phyloP scores from a whole-genome alignment of 1,140 invertebrate genomes.

The Drosophila trapezifrons region DNA sequence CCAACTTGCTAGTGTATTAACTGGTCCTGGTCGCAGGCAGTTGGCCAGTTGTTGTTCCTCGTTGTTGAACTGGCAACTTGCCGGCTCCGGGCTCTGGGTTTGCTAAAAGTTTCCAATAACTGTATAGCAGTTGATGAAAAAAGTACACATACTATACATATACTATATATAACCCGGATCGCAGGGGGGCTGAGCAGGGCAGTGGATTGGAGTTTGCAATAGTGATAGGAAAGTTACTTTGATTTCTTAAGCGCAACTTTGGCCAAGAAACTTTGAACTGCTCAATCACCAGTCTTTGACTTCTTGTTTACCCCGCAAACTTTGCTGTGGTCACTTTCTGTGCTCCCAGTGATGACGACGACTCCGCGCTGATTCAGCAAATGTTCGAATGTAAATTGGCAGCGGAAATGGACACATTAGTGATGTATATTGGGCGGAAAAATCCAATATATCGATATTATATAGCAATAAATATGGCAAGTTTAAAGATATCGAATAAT shows the following conservation, averaged over 20 bases:
- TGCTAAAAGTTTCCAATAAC: conserved; percentile 71
- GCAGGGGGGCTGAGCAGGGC: background rate
- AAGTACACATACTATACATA: conserved; percentile 22
- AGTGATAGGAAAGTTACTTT: conserved; percentile 71
- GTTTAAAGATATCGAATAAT: background rate
- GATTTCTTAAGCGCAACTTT: conserved; percentile 77
- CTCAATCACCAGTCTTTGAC: conserved; percentile 63
- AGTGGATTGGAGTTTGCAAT: conserved; percentile 25
- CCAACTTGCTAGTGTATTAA: conserved; percentile 47
- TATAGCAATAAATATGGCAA: background rate
- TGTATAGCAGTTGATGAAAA: conserved; percentile 74
- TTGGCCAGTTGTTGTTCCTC: conserved; percentile 34
- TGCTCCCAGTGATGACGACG: conserved; percentile 25
- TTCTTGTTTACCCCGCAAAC: conserved; percentile 45
- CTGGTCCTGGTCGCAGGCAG: conserved; percentile 35
- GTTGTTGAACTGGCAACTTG: conserved; percentile 44
- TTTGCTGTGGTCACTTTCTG: conserved; percentile 31
- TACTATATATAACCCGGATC: background rate
- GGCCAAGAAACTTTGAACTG: conserved; percentile 65
- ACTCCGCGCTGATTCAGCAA: conserved; percentile 44
- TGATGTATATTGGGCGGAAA: background rate
- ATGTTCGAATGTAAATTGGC: conserved; percentile 53
- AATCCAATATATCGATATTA: background rate
- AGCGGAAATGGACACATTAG: background rate
- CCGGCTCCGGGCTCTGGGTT: conserved; percentile 9